phyloP scores from a whole-genome alignment of 2,113 vertebrate genomes.

The Centrocercus urophasianus region DNA sequence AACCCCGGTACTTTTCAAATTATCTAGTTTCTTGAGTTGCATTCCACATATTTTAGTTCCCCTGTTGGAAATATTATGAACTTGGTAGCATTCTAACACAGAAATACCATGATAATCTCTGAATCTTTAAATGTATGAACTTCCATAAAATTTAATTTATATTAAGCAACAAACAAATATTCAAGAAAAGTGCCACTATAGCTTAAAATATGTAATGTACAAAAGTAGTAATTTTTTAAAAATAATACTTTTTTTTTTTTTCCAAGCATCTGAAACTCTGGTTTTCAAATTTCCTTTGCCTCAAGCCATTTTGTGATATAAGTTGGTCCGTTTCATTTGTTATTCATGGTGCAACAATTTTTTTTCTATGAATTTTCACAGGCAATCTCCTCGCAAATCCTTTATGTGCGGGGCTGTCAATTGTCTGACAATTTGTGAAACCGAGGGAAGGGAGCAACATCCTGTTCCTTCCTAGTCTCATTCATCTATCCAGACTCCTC shows the following conservation, averaged over 20 bases:
- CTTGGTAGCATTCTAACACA: background rate
- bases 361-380: background rate
- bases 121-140: background rate
- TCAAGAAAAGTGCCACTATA: background rate
- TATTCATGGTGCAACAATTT: background rate
- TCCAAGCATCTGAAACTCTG: background rate
- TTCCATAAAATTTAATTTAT: background rate
- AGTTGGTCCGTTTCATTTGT: background rate
- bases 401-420: background rate
- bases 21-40: background rate
- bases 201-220: background rate
- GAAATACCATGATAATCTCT: background rate
- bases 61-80: background rate
- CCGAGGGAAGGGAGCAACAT: background rate
- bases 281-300: background rate
- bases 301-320: background rate
- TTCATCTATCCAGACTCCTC: background rate
- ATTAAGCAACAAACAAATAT: background rate
- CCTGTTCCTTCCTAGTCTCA: background rate
- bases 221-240: background rate
- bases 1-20: background rate
- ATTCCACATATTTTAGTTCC: background rate
- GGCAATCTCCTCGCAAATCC: background rate
- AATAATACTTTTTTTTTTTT: background rate
- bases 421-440: background rate